These are phyloP conservation scores for Eueides isabella DNA, from an alignment of 1,140 invertebrate genomes.

Conservation along the genomic window DNA sequence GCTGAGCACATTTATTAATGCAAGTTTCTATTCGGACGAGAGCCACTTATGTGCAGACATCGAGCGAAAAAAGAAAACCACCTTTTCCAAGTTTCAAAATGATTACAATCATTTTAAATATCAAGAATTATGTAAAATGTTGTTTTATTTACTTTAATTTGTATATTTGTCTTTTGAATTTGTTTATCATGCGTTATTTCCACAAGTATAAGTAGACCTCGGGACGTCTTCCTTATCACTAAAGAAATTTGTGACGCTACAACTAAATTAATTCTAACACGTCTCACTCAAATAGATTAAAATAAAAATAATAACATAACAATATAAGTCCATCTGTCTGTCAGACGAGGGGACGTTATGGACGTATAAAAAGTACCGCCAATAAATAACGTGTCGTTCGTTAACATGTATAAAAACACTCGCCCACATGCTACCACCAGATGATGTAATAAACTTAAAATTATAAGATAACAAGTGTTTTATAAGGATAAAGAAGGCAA, in stretches of 20 bases:
- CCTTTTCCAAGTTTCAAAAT: not conserved
- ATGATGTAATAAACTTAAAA: not conserved
- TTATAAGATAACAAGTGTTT: not conserved
- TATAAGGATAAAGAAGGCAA: not conserved
- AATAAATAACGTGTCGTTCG: conserved; percentile 1
- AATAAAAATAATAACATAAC: not conserved
- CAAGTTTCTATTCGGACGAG: conserved; percentile 17
- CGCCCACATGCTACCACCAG: conserved; percentile 8
- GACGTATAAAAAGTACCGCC: not conserved
- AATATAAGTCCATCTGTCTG: not conserved
- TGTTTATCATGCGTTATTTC: too few species aligned
- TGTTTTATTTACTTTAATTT: too few species aligned
- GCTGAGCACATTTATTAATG: conserved; percentile 12
- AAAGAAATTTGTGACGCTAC: too few species aligned
- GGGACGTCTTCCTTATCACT: too few species aligned
- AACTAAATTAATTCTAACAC: not conserved
- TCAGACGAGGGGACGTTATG: not conserved
- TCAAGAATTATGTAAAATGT: not conserved
- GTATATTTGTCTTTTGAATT: too few species aligned
- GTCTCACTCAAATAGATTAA: not conserved
- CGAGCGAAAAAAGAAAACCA: conserved; percentile 15
- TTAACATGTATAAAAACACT: not conserved
- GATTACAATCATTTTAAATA: conserved; percentile 2
- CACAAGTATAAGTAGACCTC: too few species aligned
- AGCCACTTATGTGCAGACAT: conserved; percentile 24